Evolutionary conservation across 2,888 invertebrate species (phyloP).

Genomic region (Eustalomyia histrio): DNA sequence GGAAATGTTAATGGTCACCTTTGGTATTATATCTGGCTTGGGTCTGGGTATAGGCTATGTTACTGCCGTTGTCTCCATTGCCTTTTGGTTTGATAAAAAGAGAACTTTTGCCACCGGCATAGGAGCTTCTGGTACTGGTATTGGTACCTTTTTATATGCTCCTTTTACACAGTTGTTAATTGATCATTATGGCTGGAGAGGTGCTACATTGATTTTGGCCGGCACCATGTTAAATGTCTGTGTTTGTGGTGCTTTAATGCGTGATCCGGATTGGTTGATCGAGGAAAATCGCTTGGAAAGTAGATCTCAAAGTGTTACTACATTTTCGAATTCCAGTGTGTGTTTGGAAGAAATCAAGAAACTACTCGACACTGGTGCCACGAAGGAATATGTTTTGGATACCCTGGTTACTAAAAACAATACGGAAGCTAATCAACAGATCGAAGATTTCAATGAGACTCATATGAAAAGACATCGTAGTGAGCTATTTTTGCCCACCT

Average conservation of each 20-base stretch:
- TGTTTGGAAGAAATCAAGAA: slow-evolving; percentile 82
- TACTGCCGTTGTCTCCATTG: slow-evolving; percentile 93
- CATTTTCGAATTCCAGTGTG: slow-evolving; percentile 79
- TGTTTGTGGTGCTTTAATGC: slow-evolving; percentile 92
- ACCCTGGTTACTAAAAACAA: slow-evolving; percentile 79
- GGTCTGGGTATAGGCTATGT: slow-evolving; percentile 91
- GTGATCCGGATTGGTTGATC: slow-evolving; percentile 89
- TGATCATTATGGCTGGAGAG: slow-evolving; percentile 91
- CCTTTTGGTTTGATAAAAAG: slow-evolving; percentile 95
- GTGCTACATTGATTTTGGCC: slow-evolving; percentile 88
- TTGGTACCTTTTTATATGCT: slow-evolving; percentile 93
- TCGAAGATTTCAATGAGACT: slow-evolving; percentile 74
- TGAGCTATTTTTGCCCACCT: slow-evolving; percentile 78
- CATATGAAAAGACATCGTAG: slow-evolving; percentile 77
- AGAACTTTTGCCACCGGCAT: slow-evolving; percentile 92
- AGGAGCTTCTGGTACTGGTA: slow-evolving; percentile 93
- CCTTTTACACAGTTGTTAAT: slow-evolving; percentile 89
- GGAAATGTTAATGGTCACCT: slow-evolving; percentile 90
- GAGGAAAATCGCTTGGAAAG: slow-evolving; percentile 79
- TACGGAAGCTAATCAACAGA: slow-evolving; percentile 79
- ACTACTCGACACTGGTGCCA: slow-evolving; percentile 85
- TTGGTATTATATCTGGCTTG: slow-evolving; percentile 90
- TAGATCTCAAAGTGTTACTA: slow-evolving; percentile 79
- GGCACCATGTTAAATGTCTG: slow-evolving; percentile 92
- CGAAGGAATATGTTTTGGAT: slow-evolving; percentile 78